phyloP scores from a whole-genome alignment of 2,888 invertebrate species.

The Caenorhabditis uteleia region DNA sequence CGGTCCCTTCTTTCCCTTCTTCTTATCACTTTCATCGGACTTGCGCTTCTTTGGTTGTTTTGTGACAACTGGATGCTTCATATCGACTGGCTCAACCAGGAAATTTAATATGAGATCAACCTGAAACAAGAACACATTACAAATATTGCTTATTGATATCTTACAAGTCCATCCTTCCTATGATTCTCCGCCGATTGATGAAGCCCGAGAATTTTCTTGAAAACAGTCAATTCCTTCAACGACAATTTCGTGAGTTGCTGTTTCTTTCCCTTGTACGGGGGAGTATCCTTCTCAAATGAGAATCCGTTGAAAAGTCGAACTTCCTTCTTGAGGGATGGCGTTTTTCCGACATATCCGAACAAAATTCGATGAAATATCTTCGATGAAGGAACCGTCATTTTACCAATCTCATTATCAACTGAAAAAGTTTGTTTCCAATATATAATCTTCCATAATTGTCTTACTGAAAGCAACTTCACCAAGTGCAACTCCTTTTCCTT shows the following conservation, averaged over 20 bases:
- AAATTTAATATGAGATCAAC: constrained; percentile 4
- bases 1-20: neutral
- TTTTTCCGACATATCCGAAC: too few species aligned
- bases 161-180: too few species aligned
- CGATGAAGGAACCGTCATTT: too few species aligned
- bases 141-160: too few species aligned
- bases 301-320: too few species aligned
- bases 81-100: neutral
- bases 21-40: too few species aligned
- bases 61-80: neutral
- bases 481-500: neutral
- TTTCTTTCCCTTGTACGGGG: neutral
- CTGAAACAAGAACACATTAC: too few species aligned
- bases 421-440: neutral
- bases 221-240: neutral
- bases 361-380: too few species aligned
- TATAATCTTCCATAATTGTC: neutral
- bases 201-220: constrained; percentile 3
- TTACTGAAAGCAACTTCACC: constrained; percentile 1
- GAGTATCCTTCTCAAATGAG: neutral
- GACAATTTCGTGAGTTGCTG: neutral
- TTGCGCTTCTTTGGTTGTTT: too few species aligned
- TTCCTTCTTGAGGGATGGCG: too few species aligned
- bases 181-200: neutral
- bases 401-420: too few species aligned